Base-by-base conservation (phyloP, 2,888 invertebrate species). In the Phania funesta region DNA sequence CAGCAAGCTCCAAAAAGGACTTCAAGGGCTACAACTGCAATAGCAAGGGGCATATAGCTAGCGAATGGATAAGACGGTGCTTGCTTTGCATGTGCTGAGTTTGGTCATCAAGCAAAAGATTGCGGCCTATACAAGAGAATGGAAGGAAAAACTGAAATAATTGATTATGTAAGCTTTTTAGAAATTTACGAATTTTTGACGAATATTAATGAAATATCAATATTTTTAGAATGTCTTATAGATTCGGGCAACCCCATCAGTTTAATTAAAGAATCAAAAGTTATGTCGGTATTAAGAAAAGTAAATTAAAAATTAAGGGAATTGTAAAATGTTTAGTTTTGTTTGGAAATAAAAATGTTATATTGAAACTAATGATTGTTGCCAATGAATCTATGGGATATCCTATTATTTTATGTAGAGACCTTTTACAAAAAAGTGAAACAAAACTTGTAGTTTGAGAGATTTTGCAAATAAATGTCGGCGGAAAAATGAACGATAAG, bases 241-340 rank as follows among this genome's bases (percentile, higher is more conserved):
- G 80, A 83, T 68, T 79, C 84, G 3, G 84, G 79, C n/a, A 83
- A 83, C 41, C 73, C 84, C 32, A 67, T 83, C 20, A 84, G 26
- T 26, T 26, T 26, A 5, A 26, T 26, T 3, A 5, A 44, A 44
- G 18, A 16, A 44, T 26, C 26, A 26, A 26, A 26, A 44, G 44
- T 44, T 44, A 44, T 44, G 18, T 18, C 16, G 44, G 48, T 11
- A 2, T 32, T 2, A 32, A 32, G 2, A 32, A 32, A 32, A 32
- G 71, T 24, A 13, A 24, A 50, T 50, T 24, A 13, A 50, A 50
- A 24, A 50, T 13, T 20, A 8, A 24, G 11, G 48, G 24, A 50
- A 26, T 26, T n/a, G 7, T 26, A 50, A 50, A 26, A 50, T 46
- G 32, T 32, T 32, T 7, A 7, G 8, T 32, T 32, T 32, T 32